Base-by-base conservation (phyloP, 2,797 vertebrate species). In the Ptychadena robeensis region DNA sequence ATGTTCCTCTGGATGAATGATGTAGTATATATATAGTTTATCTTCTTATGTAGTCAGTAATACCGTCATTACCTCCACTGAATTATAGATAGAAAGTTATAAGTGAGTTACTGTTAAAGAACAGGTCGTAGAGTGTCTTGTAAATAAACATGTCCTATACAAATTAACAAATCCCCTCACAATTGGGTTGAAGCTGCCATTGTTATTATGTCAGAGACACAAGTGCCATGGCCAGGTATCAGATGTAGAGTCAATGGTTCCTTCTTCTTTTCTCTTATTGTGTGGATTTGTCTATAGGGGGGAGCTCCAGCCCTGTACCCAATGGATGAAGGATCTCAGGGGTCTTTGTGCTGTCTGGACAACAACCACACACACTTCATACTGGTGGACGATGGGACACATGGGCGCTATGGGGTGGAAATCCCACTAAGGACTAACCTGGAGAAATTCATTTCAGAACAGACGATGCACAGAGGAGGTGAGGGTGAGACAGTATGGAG, bases 321-420 rank as follows among this genome's bases (percentile, higher is more conserved):
- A 22, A 86, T 93, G 86, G 94, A 94, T 64, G 87, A 90, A 61
- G 80, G 88, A 71, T 87, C 85, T 3, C 94, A 95, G 85, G 93
- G 92, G 4, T 9, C 2, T 0, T 82, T 94, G 27, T 92, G 93
- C 69, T 94, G 94, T 76, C 92, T 96, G 0, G 94, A 96, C 72
- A 89, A 89, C 87, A 96, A 96, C 88, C 95, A 96, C 86, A 92
- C 94, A 9, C 94, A 96, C 86, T 96, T 96, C 85, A 88, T 96
- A 70, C 88, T 96, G 84, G 95, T 96, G 86, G 95, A 96, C 4
- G 87, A 96, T 31, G 95, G 95, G 12, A 95, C 92, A 0, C 87
- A 92, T 0, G 93, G 93, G 2, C 38, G 5, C 0, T 96, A 95
- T 0, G 94, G 94, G 0, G 91, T 88, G 37, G 95, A 96, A 90